Evolutionary conservation across 30 jellyfish, hydroid and myxozoan genomes (phyloP).

Genomic region (Nemopilema nomurai): DNA sequence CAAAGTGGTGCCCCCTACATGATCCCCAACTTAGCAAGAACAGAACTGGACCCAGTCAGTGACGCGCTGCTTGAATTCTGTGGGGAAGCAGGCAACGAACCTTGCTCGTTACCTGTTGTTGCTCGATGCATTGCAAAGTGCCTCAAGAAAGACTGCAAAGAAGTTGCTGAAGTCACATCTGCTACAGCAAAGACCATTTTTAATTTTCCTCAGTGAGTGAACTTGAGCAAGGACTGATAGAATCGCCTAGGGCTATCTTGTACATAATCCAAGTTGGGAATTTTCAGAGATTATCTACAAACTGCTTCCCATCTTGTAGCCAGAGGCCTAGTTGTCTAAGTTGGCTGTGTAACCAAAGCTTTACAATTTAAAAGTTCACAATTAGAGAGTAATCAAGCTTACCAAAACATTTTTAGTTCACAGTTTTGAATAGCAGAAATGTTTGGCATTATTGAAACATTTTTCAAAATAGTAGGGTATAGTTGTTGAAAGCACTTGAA

Average conservation of each 20-base stretch:
- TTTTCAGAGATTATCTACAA: slow-evolving; percentile 1
- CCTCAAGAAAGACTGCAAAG: slow-evolving; percentile 80
- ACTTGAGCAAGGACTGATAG: background rate
- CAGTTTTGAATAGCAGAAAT: background rate
- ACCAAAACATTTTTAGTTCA: background rate
- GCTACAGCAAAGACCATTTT: slow-evolving; percentile 87
- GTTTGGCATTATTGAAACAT: background rate
- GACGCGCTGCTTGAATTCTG: slow-evolving; percentile 79
- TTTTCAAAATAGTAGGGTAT: background rate
- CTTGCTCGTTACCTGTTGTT: slow-evolving; percentile 83
- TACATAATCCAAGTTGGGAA: slow-evolving; percentile 36
- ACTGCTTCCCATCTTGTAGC: slow-evolving; percentile 1
- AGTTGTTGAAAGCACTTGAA: background rate
- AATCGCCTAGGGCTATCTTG: background rate
- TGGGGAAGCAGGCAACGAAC: slow-evolving; percentile 80
- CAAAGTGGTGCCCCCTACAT: slow-evolving; percentile 97
- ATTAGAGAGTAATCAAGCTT: background rate
- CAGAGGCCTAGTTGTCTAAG: slow-evolving; percentile 5
- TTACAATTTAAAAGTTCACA: background rate
- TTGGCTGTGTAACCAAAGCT: slow-evolving; percentile 10
- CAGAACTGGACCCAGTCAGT: slow-evolving; percentile 91
- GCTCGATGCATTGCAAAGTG: slow-evolving; percentile 90
- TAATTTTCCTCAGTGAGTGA: slow-evolving; percentile 52
- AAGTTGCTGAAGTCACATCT: slow-evolving; percentile 80
- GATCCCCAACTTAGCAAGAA: slow-evolving; percentile 85